Conservation (phyloP, 2,888 invertebrate genomes). For the Scaptomyza flava region DNA sequence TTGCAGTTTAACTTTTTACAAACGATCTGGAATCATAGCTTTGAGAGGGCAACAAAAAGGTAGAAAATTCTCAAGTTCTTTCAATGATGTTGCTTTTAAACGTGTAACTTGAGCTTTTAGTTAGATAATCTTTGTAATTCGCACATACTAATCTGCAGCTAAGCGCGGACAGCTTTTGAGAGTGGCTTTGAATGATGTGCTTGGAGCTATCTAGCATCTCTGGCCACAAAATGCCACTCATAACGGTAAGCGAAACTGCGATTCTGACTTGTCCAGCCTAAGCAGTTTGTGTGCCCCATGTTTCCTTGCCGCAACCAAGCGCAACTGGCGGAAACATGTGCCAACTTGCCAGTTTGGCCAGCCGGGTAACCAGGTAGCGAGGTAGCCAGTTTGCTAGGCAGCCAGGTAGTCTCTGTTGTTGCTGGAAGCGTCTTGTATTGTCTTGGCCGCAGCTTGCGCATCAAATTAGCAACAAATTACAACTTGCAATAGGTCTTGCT, state of each 20-base stretch:
- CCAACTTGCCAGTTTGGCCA: constrained; percentile 25
- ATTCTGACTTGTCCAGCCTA: constrained; percentile 27
- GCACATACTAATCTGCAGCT: background rate
- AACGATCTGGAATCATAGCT: too few species aligned
- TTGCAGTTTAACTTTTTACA: too few species aligned
- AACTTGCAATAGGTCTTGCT: constrained; percentile 41
- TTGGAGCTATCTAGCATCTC: background rate
- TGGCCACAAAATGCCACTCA: constrained; percentile 8
- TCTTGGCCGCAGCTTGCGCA: constrained; percentile 49
- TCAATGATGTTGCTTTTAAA: too few species aligned
- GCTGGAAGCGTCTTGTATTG: constrained; percentile 33
- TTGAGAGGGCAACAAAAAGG: too few species aligned
- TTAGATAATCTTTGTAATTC: background rate
- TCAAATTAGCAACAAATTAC: constrained; percentile 78
- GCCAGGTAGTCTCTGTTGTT: constrained; percentile 12
- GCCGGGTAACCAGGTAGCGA: constrained; percentile 30
- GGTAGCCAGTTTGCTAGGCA: background rate
- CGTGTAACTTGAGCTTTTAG: background rate
- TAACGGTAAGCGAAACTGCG: constrained; percentile 46
- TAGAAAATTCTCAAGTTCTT: too few species aligned
- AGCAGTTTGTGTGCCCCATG: constrained; percentile 1
- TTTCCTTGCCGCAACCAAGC: constrained; percentile 55
- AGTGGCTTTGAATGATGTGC: background rate
- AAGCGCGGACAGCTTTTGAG: background rate
- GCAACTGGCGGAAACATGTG: constrained; percentile 65